Conservation (phyloP, 1,140 invertebrate genomes). For the Pseudomyrmex sp. region DNA sequence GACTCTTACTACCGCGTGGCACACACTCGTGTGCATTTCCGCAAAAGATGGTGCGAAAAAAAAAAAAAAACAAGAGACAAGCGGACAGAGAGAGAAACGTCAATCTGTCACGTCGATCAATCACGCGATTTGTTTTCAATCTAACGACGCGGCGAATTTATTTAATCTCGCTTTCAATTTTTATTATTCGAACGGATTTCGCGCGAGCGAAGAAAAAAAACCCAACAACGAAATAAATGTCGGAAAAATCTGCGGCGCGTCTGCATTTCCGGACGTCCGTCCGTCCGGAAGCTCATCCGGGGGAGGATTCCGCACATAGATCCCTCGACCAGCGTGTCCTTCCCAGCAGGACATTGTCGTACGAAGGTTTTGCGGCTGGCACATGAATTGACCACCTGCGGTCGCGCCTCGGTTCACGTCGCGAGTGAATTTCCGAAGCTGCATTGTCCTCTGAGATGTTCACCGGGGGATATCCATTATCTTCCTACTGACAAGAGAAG, state of each 20-base stretch:
- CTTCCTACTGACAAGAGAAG: background rate
- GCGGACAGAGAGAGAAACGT: too few species aligned
- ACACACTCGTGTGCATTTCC: too few species aligned
- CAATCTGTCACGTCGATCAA: too few species aligned
- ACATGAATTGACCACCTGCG: constrained; percentile 62
- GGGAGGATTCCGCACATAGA: background rate
- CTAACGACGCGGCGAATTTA: too few species aligned
- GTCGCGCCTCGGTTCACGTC: background rate
- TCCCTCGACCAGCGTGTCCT: background rate
- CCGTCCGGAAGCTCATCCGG: background rate
- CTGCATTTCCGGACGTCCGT: background rate
- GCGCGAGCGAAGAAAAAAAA: too few species aligned
- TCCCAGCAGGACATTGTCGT: constrained; percentile 12
- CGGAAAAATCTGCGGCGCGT: background rate
- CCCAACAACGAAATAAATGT: background rate
- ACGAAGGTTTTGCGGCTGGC: constrained; percentile 48
- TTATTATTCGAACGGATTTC: background rate
- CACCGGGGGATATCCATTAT: constrained; percentile 34
- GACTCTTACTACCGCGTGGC: background rate
- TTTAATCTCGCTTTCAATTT: background rate
- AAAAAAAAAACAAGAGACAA: background rate
- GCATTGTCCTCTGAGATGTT: constrained; percentile 36
- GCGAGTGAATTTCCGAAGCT: constrained; percentile 19
- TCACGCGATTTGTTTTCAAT: too few species aligned
- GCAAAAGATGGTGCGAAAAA: too few species aligned